Percentiles rank a stretch among this genome's conserved stretches.
Evolutionary conservation across 2,888 invertebrate genomes (phyloP).

Genomic region (Leistus spinibarbis): DNA sequence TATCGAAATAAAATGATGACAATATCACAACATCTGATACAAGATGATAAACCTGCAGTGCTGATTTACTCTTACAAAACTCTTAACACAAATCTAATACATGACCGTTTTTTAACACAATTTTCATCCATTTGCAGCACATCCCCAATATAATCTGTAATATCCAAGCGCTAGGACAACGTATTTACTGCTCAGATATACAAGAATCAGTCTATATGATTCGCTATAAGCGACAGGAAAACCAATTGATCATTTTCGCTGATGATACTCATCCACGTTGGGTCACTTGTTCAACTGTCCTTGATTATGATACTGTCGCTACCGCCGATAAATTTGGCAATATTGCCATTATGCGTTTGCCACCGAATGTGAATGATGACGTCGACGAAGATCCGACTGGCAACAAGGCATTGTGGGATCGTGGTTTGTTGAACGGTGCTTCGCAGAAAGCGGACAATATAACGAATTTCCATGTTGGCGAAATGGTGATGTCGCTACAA

Average conservation of each 20-base stretch:
- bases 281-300: slow-evolving; percentile 88
- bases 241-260: slow-evolving; percentile 96
- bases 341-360: slow-evolving; percentile 86
- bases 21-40: slow-evolving; percentile 33
- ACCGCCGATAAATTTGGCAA: slow-evolving; percentile 99
- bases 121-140: slow-evolving; percentile 65
- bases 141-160: slow-evolving; percentile 94
- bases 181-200: slow-evolving; percentile 94
- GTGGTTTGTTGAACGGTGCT: slow-evolving; percentile 91
- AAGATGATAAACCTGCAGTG: slow-evolving; percentile 53
- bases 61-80: slow-evolving; percentile 45
- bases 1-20: slow-evolving; percentile 39
- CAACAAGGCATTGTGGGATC: slow-evolving; percentile 95
- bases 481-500: slow-evolving; percentile 93
- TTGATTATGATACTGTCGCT: slow-evolving; percentile 97
- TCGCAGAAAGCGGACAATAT: slow-evolving; percentile 96
- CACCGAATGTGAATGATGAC: slow-evolving; percentile 92
- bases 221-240: slow-evolving; percentile 92
- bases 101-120: neutral
- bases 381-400: slow-evolving; percentile 99
- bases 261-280: slow-evolving; percentile 98
- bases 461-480: slow-evolving; percentile 94
- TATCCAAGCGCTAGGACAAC: slow-evolving; percentile 91
- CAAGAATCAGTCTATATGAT: slow-evolving; percentile 97
- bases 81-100: neutral